Conservation (phyloP, 2,797 vertebrate genomes). For the Amniataba percoides region DNA sequence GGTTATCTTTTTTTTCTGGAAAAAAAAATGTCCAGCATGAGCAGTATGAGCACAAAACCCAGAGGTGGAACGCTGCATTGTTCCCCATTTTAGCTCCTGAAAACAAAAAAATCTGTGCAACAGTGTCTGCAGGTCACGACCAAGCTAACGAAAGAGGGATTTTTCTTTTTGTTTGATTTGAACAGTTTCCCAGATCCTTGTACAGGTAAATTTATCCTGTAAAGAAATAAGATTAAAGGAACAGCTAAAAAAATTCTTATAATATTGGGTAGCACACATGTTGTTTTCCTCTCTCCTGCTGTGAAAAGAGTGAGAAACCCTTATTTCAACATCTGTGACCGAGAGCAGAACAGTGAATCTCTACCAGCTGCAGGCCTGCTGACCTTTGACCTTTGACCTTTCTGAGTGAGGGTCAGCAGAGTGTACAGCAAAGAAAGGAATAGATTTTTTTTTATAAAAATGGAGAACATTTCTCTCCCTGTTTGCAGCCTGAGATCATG, state of each 20-base stretch:
- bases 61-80: conserved; percentile 19
- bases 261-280: not conserved
- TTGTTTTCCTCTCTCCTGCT: not conserved
- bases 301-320: not conserved
- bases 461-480: not conserved
- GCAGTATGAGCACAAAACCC: conserved; percentile 12
- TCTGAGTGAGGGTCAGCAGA: not conserved
- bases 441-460: not conserved
- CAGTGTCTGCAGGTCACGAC: not conserved
- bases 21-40: not conserved
- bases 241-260: not conserved
- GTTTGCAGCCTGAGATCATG: not conserved
- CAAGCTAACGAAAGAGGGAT: not conserved
- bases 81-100: conserved; percentile 14
- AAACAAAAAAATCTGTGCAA: conserved; percentile 21
- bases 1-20: conserved; percentile 46
- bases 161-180: not conserved
- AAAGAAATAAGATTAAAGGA: not conserved
- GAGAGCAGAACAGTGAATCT: not conserved
- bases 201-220: not conserved
- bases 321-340: not conserved
- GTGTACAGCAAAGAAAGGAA: not conserved
- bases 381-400: conserved; percentile 40
- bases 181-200: not conserved
- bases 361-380: not conserved